Evolutionary conservation across 2,113 vertebrate species (phyloP).

Genomic region (Aythya baeri): DNA sequence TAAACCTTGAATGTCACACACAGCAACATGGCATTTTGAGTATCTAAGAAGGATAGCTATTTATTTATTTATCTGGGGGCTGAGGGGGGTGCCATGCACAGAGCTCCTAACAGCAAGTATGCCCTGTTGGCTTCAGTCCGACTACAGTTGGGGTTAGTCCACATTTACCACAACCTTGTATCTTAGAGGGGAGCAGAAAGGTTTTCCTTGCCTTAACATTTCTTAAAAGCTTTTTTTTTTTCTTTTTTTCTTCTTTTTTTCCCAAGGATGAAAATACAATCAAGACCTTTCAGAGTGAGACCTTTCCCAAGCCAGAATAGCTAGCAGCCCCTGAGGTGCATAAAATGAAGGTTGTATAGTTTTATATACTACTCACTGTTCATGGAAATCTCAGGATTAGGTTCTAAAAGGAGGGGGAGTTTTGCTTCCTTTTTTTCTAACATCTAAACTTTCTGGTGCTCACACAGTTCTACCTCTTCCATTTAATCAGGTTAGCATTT

Average conservation of each 20-base stretch:
- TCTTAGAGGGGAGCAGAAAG: neutral
- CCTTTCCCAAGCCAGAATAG: neutral
- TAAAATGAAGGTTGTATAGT: neutral
- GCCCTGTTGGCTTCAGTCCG: neutral
- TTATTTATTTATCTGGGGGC: neutral
- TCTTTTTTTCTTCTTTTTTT: too few relatives aligned
- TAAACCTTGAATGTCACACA: neutral
- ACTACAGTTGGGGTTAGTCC: neutral
- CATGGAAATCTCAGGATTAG: neutral
- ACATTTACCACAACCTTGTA: neutral
- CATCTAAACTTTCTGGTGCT: neutral
- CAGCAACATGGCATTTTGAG: neutral
- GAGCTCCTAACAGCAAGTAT: neutral
- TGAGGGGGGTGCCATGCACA: too few relatives aligned
- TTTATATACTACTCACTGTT: neutral
- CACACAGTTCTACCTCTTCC: neutral
- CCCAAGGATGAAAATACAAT: neutral
- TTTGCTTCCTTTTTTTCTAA: neutral
- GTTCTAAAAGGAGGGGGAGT: neutral
- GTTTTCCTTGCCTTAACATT: neutral
- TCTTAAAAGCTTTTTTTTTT: neutral
- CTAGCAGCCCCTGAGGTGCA: neutral
- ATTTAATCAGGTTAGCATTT: neutral
- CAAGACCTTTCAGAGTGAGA: neutral
- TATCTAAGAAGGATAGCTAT: neutral